These are phyloP conservation scores for silkworm (Bombyx mori) DNA, from an alignment of 1,140 invertebrate species.

Conservation along the genomic window DNA sequence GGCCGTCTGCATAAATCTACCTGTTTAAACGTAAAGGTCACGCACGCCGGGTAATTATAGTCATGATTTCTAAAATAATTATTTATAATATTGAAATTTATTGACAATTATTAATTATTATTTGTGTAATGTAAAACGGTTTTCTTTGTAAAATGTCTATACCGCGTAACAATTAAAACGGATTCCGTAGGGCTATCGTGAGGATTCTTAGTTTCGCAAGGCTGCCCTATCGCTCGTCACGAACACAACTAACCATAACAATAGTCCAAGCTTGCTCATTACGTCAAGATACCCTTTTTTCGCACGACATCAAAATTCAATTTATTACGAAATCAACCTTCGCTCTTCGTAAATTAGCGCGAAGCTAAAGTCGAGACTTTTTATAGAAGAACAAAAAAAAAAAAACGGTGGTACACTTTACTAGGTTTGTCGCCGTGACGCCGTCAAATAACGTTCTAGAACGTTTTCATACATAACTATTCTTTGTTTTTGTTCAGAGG, in stretches of 20 bases:
- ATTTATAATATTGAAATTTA: no score
- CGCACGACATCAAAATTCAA: constrained; percentile 8
- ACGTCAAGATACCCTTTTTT: constrained; percentile 8
- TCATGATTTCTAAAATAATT: no score
- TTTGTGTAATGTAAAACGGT: no score
- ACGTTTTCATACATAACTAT: neutral
- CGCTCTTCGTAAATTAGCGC: constrained; percentile 5
- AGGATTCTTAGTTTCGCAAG: constrained; percentile 8
- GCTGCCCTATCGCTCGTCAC: constrained; percentile 8
- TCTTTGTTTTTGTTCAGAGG: no score
- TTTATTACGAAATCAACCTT: constrained; percentile 4
- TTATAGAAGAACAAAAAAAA: no score
- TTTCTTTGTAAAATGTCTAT: no score
- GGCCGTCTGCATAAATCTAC: no score
- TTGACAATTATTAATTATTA: no score
- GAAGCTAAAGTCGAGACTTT: neutral
- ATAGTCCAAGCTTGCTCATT: constrained; percentile 5
- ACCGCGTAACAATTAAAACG: neutral
- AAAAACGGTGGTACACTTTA: no score
- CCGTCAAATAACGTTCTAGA: constrained; percentile 7
- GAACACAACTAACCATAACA: constrained; percentile 9
- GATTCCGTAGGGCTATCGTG: constrained; percentile 4
- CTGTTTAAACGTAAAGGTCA: no score
- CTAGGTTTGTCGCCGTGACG: neutral
- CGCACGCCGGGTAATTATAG: no score